phyloP scores from a whole-genome alignment of 2,888 invertebrate species.

The Amiota mariae region DNA sequence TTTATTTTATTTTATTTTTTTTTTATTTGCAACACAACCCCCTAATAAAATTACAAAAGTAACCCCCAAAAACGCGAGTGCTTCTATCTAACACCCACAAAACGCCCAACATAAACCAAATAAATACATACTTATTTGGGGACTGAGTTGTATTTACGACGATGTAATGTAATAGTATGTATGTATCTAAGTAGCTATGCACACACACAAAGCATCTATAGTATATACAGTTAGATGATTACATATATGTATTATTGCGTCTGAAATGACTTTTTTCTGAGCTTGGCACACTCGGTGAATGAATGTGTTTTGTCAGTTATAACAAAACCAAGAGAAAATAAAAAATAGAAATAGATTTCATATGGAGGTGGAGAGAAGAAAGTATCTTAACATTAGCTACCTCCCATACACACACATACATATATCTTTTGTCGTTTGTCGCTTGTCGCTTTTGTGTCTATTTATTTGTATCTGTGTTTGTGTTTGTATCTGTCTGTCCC shows the following conservation, averaged over 20 bases:
- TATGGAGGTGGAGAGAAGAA: conserved; percentile 40
- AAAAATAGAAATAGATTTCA: conserved; percentile 23
- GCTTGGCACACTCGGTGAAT: conserved; percentile 51
- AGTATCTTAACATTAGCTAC: not conserved
- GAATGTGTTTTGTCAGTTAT: conserved; percentile 66
- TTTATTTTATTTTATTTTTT: too few species aligned
- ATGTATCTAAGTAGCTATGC: too few species aligned
- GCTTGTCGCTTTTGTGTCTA: not conserved
- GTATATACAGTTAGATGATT: conserved; percentile 14
- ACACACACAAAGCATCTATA: not conserved
- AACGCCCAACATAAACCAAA: not conserved
- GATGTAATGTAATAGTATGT: too few species aligned
- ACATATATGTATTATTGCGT: conserved; percentile 26
- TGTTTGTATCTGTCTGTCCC: not conserved
- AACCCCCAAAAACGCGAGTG: conserved; percentile 53
- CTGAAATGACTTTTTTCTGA: conserved; percentile 44
- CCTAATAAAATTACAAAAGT: conserved; percentile 44
- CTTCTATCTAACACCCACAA: conserved; percentile 7
- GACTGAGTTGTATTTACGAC: not conserved
- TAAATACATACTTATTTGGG: conserved; percentile 5
- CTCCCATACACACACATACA: not conserved
- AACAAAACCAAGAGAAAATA: conserved; percentile 41
- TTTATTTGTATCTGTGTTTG: not conserved
- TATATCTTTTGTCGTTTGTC: not conserved
- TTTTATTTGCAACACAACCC: conserved; percentile 36